phyloP scores from a whole-genome alignment of 2,888 invertebrate species.

The Thyatira batis region DNA sequence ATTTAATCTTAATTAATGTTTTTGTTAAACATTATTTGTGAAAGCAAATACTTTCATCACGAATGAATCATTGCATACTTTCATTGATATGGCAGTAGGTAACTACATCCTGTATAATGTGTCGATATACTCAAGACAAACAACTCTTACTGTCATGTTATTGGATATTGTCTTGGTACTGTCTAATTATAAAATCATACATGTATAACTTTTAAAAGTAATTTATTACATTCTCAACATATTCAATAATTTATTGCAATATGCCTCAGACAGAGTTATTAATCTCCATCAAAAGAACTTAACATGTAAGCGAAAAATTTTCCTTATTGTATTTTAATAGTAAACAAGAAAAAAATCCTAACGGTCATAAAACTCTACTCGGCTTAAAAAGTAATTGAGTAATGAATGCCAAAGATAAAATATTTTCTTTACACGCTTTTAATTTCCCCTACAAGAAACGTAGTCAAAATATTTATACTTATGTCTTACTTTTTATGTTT shows the following conservation, averaged over 20 bases:
- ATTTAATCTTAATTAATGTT: not conserved
- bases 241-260: not conserved
- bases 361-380: not conserved
- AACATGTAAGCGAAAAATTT: not conserved
- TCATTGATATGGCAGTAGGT: not conserved
- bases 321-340: slow-evolving; percentile 2
- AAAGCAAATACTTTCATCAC: not conserved
- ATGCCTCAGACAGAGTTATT: not conserved
- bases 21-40: not conserved
- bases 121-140: not conserved
- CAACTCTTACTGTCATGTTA: not conserved
- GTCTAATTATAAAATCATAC: not conserved
- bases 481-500: no score
- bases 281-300: not conserved
- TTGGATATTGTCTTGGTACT: not conserved
- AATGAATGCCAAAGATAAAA: not conserved
- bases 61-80: not conserved
- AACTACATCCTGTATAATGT: not conserved
- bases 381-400: not conserved
- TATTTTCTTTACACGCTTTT: not conserved
- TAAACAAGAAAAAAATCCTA: slow-evolving; percentile 5
- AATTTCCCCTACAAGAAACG: not conserved
- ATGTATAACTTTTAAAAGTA: not conserved
- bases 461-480: not conserved
- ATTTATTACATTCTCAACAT: not conserved